Conservation (phyloP, 2,888 invertebrate species). For the Stegophylla sp. region DNA sequence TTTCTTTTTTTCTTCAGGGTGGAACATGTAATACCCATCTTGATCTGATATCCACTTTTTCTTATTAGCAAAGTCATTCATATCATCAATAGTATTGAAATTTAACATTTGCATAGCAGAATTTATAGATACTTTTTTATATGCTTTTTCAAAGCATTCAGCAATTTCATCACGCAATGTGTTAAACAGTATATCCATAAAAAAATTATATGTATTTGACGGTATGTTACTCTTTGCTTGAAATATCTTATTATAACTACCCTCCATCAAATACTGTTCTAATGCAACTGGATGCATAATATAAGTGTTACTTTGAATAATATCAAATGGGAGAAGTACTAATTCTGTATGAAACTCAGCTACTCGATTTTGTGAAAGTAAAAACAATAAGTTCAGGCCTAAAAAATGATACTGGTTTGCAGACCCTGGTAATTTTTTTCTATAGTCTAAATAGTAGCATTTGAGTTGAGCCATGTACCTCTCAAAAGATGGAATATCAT, state of each 20-base stretch:
- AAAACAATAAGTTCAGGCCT: conserved; percentile 90
- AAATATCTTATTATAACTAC: conserved; percentile 89
- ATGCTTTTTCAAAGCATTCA: conserved; percentile 95
- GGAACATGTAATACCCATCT: conserved; percentile 84
- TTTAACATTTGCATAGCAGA: conserved; percentile 92
- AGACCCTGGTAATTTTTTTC: conserved; percentile 84
- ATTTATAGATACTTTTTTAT: conserved; percentile 82
- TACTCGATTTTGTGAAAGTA: conserved; percentile 93
- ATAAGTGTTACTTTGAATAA: conserved; percentile 90
- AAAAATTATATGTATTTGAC: conserved; percentile 92
- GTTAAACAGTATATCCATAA: conserved; percentile 93
- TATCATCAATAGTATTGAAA: conserved; percentile 77
- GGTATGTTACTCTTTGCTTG: conserved; percentile 89
- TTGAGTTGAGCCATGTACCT: conserved; percentile 97
- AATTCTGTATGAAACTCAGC: conserved; percentile 98
- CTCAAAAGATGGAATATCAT: conserved; percentile 95
- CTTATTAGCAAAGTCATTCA: conserved; percentile 81
- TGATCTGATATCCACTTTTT: conserved; percentile 82
- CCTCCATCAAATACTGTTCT: conserved; percentile 99
- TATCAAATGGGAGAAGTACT: conserved; percentile 88
- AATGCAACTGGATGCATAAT: conserved; percentile 92
- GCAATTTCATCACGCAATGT: conserved; percentile 97
- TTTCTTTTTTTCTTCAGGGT: conserved; percentile 74
- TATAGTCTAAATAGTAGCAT: conserved; percentile 95
- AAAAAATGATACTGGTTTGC: conserved; percentile 92